These are phyloP conservation scores for Acestrorhynchus altus DNA, from an alignment of 2,797 vertebrate genomes.

Conservation along the genomic window DNA sequence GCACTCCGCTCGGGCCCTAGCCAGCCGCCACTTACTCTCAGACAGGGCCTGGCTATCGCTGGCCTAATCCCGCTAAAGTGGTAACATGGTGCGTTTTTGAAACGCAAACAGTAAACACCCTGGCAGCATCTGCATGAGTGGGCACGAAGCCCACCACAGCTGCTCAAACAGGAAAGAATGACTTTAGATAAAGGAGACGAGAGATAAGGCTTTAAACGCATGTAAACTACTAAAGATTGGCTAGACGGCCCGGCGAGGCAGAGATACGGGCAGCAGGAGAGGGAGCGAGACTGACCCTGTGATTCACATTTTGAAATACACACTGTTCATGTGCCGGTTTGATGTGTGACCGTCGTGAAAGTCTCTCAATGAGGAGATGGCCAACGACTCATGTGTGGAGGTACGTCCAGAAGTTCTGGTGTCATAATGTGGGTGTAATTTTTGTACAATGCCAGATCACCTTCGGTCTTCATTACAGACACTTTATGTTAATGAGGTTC, in stretches of 20 bases:
- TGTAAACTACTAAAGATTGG: constrained; percentile 42
- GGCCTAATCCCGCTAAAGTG: constrained; percentile 57
- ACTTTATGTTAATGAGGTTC: no score
- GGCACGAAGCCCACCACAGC: constrained; percentile 44
- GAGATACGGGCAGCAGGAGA: constrained; percentile 3
- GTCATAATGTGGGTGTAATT: no score
- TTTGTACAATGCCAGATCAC: no score
- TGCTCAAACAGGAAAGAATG: constrained; percentile 70
- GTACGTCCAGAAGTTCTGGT: no score
- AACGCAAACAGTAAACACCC: constrained; percentile 64
- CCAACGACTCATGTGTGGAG: no score
- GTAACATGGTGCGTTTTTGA: constrained; percentile 58
- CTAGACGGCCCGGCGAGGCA: constrained; percentile 31
- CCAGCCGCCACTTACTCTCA: constrained; percentile 48
- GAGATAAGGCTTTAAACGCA: constrained; percentile 48
- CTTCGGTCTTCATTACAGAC: no score
- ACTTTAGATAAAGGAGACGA: constrained; percentile 61
- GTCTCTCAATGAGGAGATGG: no score
- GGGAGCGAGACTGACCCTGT: not conserved
- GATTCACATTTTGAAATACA: no score
- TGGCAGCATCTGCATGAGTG: constrained; percentile 52
- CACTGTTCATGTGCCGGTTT: no score
- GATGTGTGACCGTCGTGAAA: no score
- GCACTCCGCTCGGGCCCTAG: constrained; percentile 33
- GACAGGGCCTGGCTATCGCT: constrained; percentile 55